A percentile compares a stretch with the other conserved stretches of the same genome.
phyloP scores from a whole-genome alignment of 1,140 invertebrate genomes.

The Capitella teleta region DNA sequence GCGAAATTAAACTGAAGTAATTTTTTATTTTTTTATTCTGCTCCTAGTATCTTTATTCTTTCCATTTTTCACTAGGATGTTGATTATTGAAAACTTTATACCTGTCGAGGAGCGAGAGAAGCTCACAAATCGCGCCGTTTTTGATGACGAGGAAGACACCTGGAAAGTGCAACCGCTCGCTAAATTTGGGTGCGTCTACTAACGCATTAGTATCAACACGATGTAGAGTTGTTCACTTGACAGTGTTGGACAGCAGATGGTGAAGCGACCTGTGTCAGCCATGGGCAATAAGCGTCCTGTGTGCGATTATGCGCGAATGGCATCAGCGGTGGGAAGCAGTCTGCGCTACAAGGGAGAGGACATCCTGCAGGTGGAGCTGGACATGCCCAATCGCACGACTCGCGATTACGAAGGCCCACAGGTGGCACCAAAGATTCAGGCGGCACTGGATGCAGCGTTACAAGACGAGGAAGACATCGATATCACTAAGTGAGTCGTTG shows the following conservation, averaged over 20 bases:
- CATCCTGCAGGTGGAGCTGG: conserved; percentile 67
- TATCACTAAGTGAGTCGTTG: conserved; percentile 40
- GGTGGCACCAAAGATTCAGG: conserved; percentile 59
- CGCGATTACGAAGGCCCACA: conserved; percentile 63
- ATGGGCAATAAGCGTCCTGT: conserved; percentile 54
- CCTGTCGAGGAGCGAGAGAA: conserved; percentile 77
- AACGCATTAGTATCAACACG: too few species aligned
- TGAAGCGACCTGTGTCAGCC: conserved; percentile 53
- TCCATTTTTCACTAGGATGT: conserved; percentile 35
- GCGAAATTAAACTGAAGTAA: conserved; percentile 51
- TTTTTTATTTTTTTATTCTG: not conserved
- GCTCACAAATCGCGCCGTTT: conserved; percentile 60
- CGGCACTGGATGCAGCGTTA: conserved; percentile 61
- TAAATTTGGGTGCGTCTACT: conserved; percentile 22
- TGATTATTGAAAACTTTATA: conserved; percentile 95
- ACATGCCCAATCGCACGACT: conserved; percentile 66
- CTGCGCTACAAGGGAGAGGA: conserved; percentile 61
- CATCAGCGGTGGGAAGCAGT: conserved; percentile 48
- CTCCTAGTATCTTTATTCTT: not conserved
- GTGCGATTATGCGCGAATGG: conserved; percentile 59
- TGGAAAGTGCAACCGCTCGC: conserved; percentile 55
- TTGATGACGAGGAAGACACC: conserved; percentile 72
- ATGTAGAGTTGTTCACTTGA: too few species aligned
- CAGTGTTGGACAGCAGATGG: conserved; percentile 28
- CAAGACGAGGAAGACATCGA: conserved; percentile 61